Base-by-base conservation (phyloP, 2,888 invertebrate species). In the Saturnia japonica region DNA sequence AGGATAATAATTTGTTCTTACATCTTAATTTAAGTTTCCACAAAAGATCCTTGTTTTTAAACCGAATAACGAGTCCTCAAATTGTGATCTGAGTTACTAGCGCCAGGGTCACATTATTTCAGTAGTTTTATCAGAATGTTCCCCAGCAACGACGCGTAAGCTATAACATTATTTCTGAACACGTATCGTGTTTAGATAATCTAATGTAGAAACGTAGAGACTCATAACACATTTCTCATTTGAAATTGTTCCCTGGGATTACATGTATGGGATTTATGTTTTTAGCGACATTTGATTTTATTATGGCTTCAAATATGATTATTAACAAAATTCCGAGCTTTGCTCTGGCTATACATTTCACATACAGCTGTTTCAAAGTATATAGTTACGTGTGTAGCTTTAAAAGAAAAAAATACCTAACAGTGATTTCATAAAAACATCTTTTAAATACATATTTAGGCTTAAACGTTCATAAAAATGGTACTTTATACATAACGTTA, bases 91-190 rank as follows among this genome's bases (percentile, higher is more conserved):
- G 19, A 47, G 47, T 19, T 47, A 19, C 19, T 47, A 7, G 47
- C 16, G 64, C 45, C 47, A 34, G 34, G 34, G 40, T 62, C 64
- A 80, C 78, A 84, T 86, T 82, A 85, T 87, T 89, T 86, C 81
- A 86, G 84, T 83, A 83, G 82, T 88, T 87, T 86, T 82, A 85
- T 84, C 80, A 83, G 77, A 84, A 81, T 80, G 83, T 84, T 84
- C 81, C 77, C 76, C 70, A 73, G 80, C 78, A 78, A 77, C 78
- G 82, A 81, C 83, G 81, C 77, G 75, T 77, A 74, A 74, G 85
- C 86, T 79, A 88, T 90, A 86, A 90, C 85, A 92, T 93, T 92
- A 92, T 93, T 91, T 89, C 92, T 87, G 88, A 78, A 88, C 91
- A 93, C 92, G 91, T 91, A 91, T 91, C 88, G 82, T 84, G 77